Base-by-base conservation (phyloP, 2,888 invertebrate species). In the Ophion costatus region DNA sequence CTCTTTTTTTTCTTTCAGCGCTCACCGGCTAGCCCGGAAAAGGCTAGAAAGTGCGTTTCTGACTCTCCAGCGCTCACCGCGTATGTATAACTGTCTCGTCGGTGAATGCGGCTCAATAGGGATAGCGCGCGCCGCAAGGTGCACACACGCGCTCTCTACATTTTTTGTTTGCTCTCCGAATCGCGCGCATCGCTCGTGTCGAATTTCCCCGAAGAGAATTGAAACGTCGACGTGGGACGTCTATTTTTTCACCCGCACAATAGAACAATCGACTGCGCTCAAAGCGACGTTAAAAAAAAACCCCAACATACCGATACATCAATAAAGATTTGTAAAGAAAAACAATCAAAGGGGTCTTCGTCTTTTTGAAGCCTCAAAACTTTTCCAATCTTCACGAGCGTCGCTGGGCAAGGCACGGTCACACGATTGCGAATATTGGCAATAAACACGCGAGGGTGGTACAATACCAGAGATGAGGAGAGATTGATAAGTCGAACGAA, bases 41-140 rank as follows among this genome's bases (percentile, higher is more conserved):
- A 88, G 83, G 86, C 45, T 87, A 85, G 86, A 87, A 88, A 88
- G 84, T 87, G 75, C 80, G 66, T 66, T 64, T 75, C 20, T 51
- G 51, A 33, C 29, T 67, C 74, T 69, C 61, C 33, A 51, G 45
- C n/a, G 38, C 38, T 33, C n/a, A 38, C 59, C 38, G 11, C n/a
- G 17, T 69, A 14, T 33, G 38, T 17, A 45, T 64, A 20, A 38
- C 29, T 45, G 57, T 59, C 76, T 57, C 67, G 67, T 67, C n/a
- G 7, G 0, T 10, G 57, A 56, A 22, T 29, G 59, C 57, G 24
- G 33, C 76, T 77, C 67, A 77, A 77, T 77, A 57, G 29, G 22
- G 64, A 64, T 29, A 29, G 29, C 22, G 7, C 24, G 64, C 51
- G 51, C 51, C 51, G 51, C 51, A 17, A 51, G 51, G 51, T 17